Evolutionary conservation across 2,797 vertebrate genomes (phyloP).

Genomic region (Lindbergichthys nudifrons): DNA sequence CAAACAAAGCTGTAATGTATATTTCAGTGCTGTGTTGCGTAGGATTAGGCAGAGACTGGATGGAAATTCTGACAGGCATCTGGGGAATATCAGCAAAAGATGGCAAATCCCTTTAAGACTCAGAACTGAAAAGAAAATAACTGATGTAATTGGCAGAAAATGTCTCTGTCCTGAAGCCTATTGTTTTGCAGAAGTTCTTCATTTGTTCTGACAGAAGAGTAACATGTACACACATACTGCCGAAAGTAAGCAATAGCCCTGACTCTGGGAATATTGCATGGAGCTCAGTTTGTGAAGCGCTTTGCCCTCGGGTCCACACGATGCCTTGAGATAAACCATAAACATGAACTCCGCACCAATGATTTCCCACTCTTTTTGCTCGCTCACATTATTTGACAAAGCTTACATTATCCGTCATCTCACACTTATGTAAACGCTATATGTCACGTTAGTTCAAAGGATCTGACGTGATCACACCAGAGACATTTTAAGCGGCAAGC

Average conservation of each 20-base stretch:
- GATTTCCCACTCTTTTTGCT: conserved; percentile 26
- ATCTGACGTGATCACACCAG: conserved; percentile 14
- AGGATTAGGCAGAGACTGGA: conserved; percentile 46
- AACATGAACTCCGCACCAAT: conserved; percentile 35
- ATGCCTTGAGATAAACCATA: conserved; percentile 42
- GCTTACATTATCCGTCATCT: conserved; percentile 31
- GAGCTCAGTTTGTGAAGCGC: conserved; percentile 32
- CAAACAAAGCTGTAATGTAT: conserved; percentile 69
- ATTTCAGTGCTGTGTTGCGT: conserved; percentile 54
- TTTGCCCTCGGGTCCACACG: conserved; percentile 54
- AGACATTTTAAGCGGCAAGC: conserved; percentile 22
- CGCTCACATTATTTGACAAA: conserved; percentile 12
- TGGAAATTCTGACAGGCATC: conserved; percentile 60
- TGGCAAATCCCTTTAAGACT: conserved; percentile 62
- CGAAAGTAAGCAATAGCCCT: conserved; percentile 66
- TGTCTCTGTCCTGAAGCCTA: conserved; percentile 52
- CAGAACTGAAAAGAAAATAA: conserved; percentile 62
- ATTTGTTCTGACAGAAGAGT: conserved; percentile 50
- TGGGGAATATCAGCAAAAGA: conserved; percentile 58
- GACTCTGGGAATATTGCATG: conserved; percentile 41
- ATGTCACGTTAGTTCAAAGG: conserved; percentile 14
- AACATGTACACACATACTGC: conserved; percentile 59
- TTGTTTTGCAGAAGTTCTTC: conserved; percentile 60
- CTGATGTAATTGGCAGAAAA: conserved; percentile 80
- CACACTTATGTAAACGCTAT: conserved; percentile 8